These are phyloP conservation scores for Thermophis baileyi DNA, from an alignment of 2,113 vertebrate species.

Conservation along the genomic window DNA sequence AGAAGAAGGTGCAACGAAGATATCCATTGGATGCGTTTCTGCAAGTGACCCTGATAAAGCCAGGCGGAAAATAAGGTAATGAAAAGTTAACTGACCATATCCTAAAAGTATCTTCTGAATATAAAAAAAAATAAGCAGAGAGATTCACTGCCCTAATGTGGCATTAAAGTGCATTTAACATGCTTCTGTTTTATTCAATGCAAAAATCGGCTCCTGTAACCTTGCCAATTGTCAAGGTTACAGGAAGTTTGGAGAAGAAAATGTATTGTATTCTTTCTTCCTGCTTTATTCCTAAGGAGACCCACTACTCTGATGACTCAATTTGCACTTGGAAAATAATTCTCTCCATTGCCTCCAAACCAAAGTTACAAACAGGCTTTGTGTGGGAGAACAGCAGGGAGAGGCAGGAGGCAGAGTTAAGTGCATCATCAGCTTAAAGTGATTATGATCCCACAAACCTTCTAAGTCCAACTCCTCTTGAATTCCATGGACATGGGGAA, in stretches of 20 bases:
- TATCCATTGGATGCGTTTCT: slow-evolving; percentile 67
- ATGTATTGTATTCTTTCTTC: neutral
- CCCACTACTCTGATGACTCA: neutral
- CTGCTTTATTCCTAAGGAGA: neutral
- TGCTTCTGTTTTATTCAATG: neutral
- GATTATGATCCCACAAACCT: too few relatives aligned
- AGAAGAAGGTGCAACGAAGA: slow-evolving; percentile 72
- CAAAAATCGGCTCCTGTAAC: neutral
- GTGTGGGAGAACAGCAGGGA: too few relatives aligned
- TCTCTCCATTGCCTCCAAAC: neutral
- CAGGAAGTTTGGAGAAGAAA: neutral
- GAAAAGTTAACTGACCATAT: neutral
- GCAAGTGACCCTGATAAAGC: slow-evolving; percentile 81
- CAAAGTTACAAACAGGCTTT: neutral
- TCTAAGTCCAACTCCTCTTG: too few relatives aligned
- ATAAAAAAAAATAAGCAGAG: neutral
- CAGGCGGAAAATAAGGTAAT: slow-evolving; percentile 76
- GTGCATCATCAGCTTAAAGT: too few relatives aligned
- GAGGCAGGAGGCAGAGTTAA: too few relatives aligned
- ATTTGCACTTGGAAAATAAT: neutral
- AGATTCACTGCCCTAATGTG: neutral
- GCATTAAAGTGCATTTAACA: neutral
- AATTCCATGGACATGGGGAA: too few relatives aligned
- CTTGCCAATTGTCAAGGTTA: neutral
- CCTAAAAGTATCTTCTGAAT: neutral